Conservation (phyloP, 2,797 vertebrate genomes). For the Euphonia xanthogaster region DNA sequence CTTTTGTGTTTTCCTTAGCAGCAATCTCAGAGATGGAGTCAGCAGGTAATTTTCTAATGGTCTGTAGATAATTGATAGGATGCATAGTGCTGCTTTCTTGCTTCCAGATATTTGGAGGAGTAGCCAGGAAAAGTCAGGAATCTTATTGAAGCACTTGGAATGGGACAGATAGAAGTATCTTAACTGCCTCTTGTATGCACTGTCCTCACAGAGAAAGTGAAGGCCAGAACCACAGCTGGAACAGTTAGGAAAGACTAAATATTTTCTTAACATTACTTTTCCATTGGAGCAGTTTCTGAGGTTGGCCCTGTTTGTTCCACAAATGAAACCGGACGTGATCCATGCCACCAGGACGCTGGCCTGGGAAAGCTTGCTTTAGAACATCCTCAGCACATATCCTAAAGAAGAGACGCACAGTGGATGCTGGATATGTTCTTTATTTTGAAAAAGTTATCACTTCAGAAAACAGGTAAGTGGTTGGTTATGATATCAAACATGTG, state of each 20-base stretch:
- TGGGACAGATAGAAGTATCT: neutral
- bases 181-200: neutral
- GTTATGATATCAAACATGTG: neutral
- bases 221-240: constrained; percentile 8
- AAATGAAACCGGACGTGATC: neutral
- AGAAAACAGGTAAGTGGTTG: neutral
- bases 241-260: neutral
- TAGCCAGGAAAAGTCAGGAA: neutral
- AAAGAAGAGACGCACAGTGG: neutral
- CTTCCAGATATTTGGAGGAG: neutral
- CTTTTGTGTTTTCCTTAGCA: neutral
- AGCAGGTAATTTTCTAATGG: neutral
- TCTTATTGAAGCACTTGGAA: neutral
- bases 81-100: neutral
- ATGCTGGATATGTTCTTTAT: neutral
- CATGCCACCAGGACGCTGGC: neutral
- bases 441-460: neutral
- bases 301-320: neutral
- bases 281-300: neutral
- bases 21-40: neutral
- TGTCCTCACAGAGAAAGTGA: neutral
- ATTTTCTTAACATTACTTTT: constrained; percentile 8
- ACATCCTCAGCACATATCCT: neutral
- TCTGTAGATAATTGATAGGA: neutral
- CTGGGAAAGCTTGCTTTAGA: neutral